phyloP scores from a whole-genome alignment of 2,888 invertebrate genomes.

The Caenorhabditis auriculariae region DNA sequence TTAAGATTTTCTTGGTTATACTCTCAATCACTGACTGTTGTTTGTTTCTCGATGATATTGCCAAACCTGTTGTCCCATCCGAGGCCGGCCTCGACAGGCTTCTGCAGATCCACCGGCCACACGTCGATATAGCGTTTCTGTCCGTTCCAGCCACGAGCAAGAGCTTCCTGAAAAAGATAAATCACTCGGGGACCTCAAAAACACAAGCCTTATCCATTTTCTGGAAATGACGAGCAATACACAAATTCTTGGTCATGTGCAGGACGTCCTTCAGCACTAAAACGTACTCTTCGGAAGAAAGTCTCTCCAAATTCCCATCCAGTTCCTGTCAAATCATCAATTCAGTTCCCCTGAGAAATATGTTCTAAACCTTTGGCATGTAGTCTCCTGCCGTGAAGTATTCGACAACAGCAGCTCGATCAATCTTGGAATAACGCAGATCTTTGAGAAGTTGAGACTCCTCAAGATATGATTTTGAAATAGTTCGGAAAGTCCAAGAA shows the following conservation, averaged over 20 bases:
- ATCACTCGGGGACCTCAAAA: constrained; percentile 69
- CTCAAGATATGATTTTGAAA: constrained; percentile 1
- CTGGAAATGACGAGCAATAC: constrained; percentile 87
- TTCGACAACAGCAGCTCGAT: constrained; percentile 61
- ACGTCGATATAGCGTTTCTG: constrained; percentile 78
- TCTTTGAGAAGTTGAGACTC: constrained; percentile 60
- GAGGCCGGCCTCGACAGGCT: constrained; percentile 75
- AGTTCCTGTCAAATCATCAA: constrained; percentile 30
- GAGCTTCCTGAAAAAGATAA: constrained; percentile 19
- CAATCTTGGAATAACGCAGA: constrained; percentile 60
- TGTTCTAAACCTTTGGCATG: constrained; percentile 31
- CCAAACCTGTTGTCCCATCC: constrained; percentile 73
- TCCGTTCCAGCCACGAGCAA: constrained; percentile 45
- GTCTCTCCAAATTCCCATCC: constrained; percentile 42
- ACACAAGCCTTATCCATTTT: constrained; percentile 75
- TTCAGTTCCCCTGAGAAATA: background rate
- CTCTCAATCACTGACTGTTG: too few species aligned
- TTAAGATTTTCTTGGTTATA: too few species aligned
- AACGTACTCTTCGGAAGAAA: constrained; percentile 73
- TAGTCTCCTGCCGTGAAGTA: constrained; percentile 59
- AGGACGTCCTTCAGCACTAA: constrained; percentile 83
- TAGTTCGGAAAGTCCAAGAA: background rate
- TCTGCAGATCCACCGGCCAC: constrained; percentile 91
- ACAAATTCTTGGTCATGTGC: constrained; percentile 89
- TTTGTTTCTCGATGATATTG: background rate